Evolutionary conservation across 2,888 invertebrate species (phyloP), one percentile per base, ranked within the genome.

Genomic region (Trissoscelio sp.): DNA sequence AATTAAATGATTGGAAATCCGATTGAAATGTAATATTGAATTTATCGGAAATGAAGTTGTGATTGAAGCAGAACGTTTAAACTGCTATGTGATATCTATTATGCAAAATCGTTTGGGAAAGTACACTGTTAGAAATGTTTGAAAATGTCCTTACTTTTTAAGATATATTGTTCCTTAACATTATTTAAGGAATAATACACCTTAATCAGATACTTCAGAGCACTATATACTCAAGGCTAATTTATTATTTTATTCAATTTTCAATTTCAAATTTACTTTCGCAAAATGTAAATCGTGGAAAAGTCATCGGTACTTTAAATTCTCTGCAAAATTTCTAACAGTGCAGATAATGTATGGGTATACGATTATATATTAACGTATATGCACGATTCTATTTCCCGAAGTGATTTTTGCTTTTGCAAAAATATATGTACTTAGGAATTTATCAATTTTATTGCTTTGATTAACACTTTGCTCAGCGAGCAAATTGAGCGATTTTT

Each of bases 401-500:
- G 48, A 57, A 75, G 57, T 57, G 34, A 48, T 57, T 78, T 79
- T 64, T 69, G 46, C 62, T 3, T 12, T 31, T 64, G 58, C 46
- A 74, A 66, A 80, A 60, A 67, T 74, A 74, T 64, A 80, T 64
- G 14, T 39, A 64, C 22, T 79, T 67, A 51, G 24, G 22, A 69
- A 53, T 69, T 57, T 69, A 67, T 67, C 37, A 67, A 60, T 72
- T 60, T 73, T 73, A 73, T 79, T 79, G 72, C 72, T 79, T 79
- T 79, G 58, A 66, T 79, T 67, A 67, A 73, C 60, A 67, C 64
- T 62, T 67, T 72, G 70, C 70, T 58, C 31, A 20, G 28, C 31
- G 57, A 70, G 70, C 62, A 64, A 75, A 75, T 64, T 31, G 55
- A 69, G 34, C 34, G 24, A 37, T 6, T 58, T 53, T 39, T 58